Evolutionary conservation across 2,888 invertebrate genomes (phyloP).

Genomic region (Theristus sp.): DNA sequence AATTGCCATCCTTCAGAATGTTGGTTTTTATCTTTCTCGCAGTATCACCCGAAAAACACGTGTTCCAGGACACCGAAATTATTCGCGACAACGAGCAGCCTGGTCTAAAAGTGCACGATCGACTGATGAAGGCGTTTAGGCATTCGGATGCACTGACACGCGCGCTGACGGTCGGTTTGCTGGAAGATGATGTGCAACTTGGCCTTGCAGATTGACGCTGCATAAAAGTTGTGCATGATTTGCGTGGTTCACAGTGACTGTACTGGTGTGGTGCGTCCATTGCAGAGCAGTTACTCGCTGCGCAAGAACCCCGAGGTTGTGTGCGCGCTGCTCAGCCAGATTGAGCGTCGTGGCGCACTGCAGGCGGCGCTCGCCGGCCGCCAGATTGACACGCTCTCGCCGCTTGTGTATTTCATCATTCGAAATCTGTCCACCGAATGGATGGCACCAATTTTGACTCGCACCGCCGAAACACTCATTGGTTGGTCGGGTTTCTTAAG

Average conservation of each 20-base stretch:
- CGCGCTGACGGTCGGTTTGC: neutral
- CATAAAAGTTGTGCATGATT: neutral
- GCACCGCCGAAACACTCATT: neutral
- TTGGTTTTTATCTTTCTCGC: too few relatives aligned
- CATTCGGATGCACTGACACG: neutral
- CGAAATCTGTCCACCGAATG: neutral
- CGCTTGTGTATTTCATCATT: neutral
- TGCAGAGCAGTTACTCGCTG: conserved; percentile 3
- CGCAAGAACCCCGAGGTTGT: conserved; percentile 48
- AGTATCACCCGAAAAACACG: too few relatives aligned
- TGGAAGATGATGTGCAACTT: neutral
- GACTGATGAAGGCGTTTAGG: neutral
- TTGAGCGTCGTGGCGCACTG: conserved; percentile 59
- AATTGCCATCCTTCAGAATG: too few relatives aligned
- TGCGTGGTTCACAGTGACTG: neutral
- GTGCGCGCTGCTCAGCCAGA: conserved; percentile 61
- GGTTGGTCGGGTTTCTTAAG: neutral
- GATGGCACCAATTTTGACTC: neutral
- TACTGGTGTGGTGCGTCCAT: too few relatives aligned
- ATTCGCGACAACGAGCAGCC: too few relatives aligned
- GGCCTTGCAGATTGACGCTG: neutral
- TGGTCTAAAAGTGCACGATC: neutral
- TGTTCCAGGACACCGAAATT: neutral
- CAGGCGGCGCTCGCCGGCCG: conserved; percentile 50
- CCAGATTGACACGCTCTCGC: neutral